phyloP scores from a whole-genome alignment of 2,797 vertebrate species.

The Champsocephalus esox region DNA sequence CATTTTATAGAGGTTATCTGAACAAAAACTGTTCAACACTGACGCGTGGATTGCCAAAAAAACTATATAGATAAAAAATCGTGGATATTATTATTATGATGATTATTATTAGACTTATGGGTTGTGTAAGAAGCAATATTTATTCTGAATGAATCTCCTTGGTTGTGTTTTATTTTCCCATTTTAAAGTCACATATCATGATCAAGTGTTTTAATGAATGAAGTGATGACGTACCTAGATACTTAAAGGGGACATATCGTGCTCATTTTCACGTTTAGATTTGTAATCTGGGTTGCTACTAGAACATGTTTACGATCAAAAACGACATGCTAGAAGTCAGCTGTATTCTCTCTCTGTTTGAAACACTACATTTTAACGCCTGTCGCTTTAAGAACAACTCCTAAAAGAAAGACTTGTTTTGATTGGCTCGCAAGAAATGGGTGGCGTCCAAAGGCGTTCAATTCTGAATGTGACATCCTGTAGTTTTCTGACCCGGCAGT shows the following conservation, averaged over 20 bases:
- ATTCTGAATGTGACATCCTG: too few relatives aligned
- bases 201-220: constrained; percentile 63
- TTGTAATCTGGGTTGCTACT: too few relatives aligned
- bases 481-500: too few relatives aligned
- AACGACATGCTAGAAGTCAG: too few relatives aligned
- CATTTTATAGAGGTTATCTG: constrained; percentile 85
- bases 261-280: too few relatives aligned
- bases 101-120: constrained; percentile 79
- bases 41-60: constrained; percentile 84
- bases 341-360: too few relatives aligned
- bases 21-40: constrained; percentile 73
- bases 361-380: too few relatives aligned
- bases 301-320: too few relatives aligned
- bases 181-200: constrained; percentile 75
- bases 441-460: too few relatives aligned
- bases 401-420: too few relatives aligned
- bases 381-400: too few relatives aligned
- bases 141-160: constrained; percentile 80
- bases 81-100: constrained; percentile 77
- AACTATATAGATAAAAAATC: constrained; percentile 66
- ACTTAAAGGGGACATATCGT: background rate
- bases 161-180: constrained; percentile 76
- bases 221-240: constrained; percentile 62
- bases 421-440: too few relatives aligned
- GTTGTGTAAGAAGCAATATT: constrained; percentile 85